phyloP scores from a whole-genome alignment of 2,113 vertebrate genomes.

The Phyllostomus hastatus region DNA sequence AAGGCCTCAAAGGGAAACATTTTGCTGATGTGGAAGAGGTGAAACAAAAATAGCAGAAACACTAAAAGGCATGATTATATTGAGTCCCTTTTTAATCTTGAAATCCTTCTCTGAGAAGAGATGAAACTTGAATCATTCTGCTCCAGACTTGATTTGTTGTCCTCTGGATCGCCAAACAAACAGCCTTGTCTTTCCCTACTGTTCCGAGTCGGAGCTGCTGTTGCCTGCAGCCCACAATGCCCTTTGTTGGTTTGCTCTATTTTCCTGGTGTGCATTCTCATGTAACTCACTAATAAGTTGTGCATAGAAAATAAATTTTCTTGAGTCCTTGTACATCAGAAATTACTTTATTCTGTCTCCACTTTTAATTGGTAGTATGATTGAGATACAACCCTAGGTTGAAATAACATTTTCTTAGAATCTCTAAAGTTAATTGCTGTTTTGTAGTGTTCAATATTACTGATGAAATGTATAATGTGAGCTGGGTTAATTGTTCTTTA shows the following conservation, averaged over 20 bases:
- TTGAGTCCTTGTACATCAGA: not conserved
- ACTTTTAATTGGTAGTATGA: not conserved
- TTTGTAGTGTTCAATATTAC: not conserved
- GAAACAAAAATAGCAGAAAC: no score
- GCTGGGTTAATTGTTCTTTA: not conserved
- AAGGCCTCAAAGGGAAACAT: no score
- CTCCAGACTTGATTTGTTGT: not conserved
- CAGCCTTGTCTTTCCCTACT: not conserved
- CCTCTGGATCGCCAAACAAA: not conserved
- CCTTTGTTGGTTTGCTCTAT: not conserved
- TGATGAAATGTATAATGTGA: not conserved
- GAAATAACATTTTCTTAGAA: not conserved
- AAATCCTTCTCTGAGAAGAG: conserved; percentile 6
- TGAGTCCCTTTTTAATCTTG: not conserved
- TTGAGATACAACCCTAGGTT: not conserved
- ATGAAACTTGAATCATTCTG: not conserved
- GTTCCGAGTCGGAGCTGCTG: not conserved
- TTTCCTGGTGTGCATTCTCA: not conserved
- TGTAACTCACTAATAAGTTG: not conserved
- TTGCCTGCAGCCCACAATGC: not conserved
- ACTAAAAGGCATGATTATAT: not conserved
- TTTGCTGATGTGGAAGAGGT: no score
- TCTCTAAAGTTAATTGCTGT: not conserved
- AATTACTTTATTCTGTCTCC: not conserved
- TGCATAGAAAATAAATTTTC: not conserved